Evolutionary conservation across 2,888 invertebrate species (phyloP), one percentile per base, ranked within the genome.

Genomic region (Rhyacophila evoluta): DNA sequence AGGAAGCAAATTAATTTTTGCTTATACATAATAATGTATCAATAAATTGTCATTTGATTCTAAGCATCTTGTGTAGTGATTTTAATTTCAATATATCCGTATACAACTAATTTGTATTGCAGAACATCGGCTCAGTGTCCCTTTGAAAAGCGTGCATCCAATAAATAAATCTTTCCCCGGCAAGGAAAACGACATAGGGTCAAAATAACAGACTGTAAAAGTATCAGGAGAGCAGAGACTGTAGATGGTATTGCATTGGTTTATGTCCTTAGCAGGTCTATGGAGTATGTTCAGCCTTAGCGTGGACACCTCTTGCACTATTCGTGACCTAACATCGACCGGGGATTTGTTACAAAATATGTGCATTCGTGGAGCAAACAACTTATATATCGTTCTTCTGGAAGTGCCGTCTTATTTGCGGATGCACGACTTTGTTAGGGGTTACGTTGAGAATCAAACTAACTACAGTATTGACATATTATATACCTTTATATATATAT

Each of bases 311-410:
- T 79, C 74, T 79, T 69, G 75, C 79, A 70, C 33, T 74, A 77
- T 74, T 79, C 79, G 77, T 79, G 79, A 79, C 79, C 79, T 74
- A 71, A 79, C 79, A 80, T 78, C 55, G 78, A 55, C 79, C 75
- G 76, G 78, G 79, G 79, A 78, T 79, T 79, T 81, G 79, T 78
- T 78, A 72, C 75, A 76, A 80, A 80, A 74, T 73, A 76, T 79
- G 81, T 74, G 79, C 75, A 75, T 72, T 79, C 77, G 79, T 78
- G 79, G 74, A 79, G 55, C 80, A 72, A 69, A 75, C 80, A 78
- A 80, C 78, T 76, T 79, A 79, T 77, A 75, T 75, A 73, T 79
- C 75, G 38, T 78, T 75, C 55, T 55, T 71, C 55, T 55, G 55
- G 55, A 25, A 10, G 10, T 55, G 15, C 41, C 15, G 55, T 55